A percentile compares a stretch with the other conserved stretches of the same genome.
Evolutionary conservation across 1,140 invertebrate genomes (phyloP).

Genomic region (Pantala flavescens): DNA sequence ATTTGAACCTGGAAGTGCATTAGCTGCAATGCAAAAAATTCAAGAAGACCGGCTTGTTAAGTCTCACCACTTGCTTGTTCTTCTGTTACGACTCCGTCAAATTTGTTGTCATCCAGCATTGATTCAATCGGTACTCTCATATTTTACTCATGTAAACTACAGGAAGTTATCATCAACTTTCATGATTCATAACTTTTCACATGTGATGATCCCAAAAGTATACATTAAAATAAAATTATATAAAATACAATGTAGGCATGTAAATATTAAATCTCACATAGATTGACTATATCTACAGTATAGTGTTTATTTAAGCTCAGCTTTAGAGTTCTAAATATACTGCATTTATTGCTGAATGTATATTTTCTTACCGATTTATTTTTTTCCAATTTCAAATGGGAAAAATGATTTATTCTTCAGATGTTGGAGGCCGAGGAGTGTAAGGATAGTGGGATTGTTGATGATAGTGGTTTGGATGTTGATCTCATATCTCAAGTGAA

Average conservation of each 20-base stretch:
- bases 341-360: too few relatives aligned
- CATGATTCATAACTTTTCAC: too few relatives aligned
- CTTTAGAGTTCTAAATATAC: too few relatives aligned
- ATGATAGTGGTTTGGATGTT: conserved; percentile 32
- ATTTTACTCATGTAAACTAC: conserved; percentile 24
- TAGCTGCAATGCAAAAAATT: conserved; percentile 41
- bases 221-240: too few relatives aligned
- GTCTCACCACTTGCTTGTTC: conserved; percentile 64
- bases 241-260: too few relatives aligned
- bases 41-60: conserved; percentile 44
- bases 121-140: conserved; percentile 45
- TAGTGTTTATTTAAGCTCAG: too few relatives aligned
- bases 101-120: conserved; percentile 80
- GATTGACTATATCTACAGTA: too few relatives aligned
- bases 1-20: background rate
- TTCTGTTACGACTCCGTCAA: conserved; percentile 74
- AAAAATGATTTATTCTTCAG: background rate
- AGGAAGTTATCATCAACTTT: conserved; percentile 16
- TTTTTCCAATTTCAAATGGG: too few relatives aligned
- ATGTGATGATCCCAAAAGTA: too few relatives aligned
- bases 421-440: conserved; percentile 36
- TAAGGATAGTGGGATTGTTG: conserved; percentile 27
- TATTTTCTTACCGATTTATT: too few relatives aligned
- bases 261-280: too few relatives aligned
- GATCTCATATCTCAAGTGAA: conserved; percentile 51